Base-by-base conservation (phyloP, 2,888 invertebrate species). In the Steinernema carpocapsae region DNA sequence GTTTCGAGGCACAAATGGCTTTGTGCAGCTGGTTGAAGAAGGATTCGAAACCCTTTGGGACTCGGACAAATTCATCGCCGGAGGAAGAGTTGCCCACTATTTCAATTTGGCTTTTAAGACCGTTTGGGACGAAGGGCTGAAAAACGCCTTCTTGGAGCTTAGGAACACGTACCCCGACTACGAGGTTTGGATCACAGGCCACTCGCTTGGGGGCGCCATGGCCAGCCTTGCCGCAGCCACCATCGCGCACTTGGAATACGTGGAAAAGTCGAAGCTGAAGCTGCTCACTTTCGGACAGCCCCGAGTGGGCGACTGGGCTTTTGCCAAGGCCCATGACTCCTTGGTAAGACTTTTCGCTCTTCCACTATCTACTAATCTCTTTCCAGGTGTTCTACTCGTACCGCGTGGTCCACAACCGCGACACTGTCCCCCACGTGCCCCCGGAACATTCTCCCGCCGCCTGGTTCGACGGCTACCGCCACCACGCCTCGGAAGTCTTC, bases 211-310 rank as follows among this genome's bases (percentile, higher is more conserved):
- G 72, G 84, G 82, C 72, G 79, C 84, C 7, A 73, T 84, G 37
- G 84, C 83, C 46, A 80, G 83, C 17, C 73, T 84, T 12, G 79
- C 80, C 19, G 82, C 82, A 29, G 77, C 78, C 10, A 79, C 80
- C 71, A 74, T 84, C 48, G 74, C 83, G 52, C 70, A 75, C 37
- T 75, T 77, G 12, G 75, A 76, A 24, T 37, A 77, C 24, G 77
- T 78, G 24, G 74, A 76, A 29, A 74, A 78, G 14, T 70, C 73
- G 7, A 74, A 78, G n/a, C 77, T 84, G 42, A 78, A 76, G 70
- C 76, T 84, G 56, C 71, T 81, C 64, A 84, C 84, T 7, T 84
- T 79, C 72, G 83, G 83, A 43, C 80, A 84, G 70, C 84, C 84
- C 19, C 72, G 84, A 6, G 78, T 79, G 70, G 84, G 84, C 71